Evolutionary conservation across 2,888 invertebrate genomes (phyloP).

Genomic region (Pelosia muscerda): DNA sequence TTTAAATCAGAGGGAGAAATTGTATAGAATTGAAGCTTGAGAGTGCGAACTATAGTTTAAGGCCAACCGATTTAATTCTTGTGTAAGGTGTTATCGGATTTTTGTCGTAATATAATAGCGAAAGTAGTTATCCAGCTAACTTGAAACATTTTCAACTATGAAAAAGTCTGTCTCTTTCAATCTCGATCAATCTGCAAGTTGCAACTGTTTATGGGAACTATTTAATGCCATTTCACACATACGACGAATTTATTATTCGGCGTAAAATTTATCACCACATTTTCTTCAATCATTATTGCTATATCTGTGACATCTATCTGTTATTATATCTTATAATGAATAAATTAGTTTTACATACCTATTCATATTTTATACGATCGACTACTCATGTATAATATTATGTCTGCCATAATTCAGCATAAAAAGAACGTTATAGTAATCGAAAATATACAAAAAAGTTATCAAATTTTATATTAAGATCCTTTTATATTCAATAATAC

Average conservation of each 20-base stretch:
- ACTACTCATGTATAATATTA: conserved; percentile 14
- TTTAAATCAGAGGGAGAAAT: neutral
- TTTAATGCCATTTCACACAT: conserved; percentile 3
- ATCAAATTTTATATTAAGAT: conserved; percentile 8
- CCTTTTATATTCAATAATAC: conserved; percentile 28
- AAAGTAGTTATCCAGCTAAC: no score
- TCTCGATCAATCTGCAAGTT: neutral
- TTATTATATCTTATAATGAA: conserved; percentile 13
- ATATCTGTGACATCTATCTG: neutral
- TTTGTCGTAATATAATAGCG: neutral
- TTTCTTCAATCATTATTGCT: conserved; percentile 13
- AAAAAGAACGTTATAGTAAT: conserved; percentile 11
- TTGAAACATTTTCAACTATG: neutral
- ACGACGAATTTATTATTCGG: conserved; percentile 27
- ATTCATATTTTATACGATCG: conserved; percentile 15
- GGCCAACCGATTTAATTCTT: no score
- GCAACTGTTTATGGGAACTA: neutral
- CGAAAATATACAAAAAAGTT: conserved; percentile 11
- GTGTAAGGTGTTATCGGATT: no score
- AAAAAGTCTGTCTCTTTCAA: neutral
- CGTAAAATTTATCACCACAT: conserved; percentile 11
- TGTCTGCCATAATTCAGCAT: conserved; percentile 14
- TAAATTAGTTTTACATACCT: conserved; percentile 15
- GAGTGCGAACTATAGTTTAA: neutral
- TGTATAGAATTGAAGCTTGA: neutral